Evolutionary conservation across 2,888 invertebrate species (phyloP).

Genomic region (Pseudoips prasinana): DNA sequence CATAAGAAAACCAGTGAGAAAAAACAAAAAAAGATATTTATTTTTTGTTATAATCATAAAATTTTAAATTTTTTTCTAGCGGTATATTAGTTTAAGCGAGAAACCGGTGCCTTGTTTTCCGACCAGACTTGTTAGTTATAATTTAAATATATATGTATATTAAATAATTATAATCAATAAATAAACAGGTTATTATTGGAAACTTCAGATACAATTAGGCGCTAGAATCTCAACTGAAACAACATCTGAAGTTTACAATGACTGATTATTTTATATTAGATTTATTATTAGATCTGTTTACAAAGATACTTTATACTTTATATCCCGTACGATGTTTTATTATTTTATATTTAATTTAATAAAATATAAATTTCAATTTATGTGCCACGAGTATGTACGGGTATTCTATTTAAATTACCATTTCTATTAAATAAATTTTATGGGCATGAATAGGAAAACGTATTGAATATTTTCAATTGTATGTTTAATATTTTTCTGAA

Average conservation of each 20-base stretch:
- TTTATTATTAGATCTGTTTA: constrained; percentile 63
- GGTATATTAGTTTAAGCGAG: constrained; percentile 23
- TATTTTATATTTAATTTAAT: constrained; percentile 38
- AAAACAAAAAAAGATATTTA: constrained; percentile 13
- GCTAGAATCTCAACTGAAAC: constrained; percentile 68
- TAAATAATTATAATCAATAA: constrained; percentile 32
- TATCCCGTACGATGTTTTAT: constrained; percentile 47
- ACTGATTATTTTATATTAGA: constrained; percentile 58
- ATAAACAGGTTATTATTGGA: constrained; percentile 58
- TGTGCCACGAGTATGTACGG: constrained; percentile 75
- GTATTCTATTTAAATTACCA: constrained; percentile 59
- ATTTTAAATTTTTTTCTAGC: constrained; percentile 11
- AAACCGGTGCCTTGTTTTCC: constrained; percentile 33
- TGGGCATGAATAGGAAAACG: constrained; percentile 8
- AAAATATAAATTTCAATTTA: constrained; percentile 46
- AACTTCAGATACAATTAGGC: constrained; percentile 68
- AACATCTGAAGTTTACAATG: constrained; percentile 78
- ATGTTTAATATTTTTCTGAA: constrained; percentile 8
- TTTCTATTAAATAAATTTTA: constrained; percentile 32
- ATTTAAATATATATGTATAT: constrained; percentile 24
- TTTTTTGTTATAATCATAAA: constrained; percentile 7
- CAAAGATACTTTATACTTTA: constrained; percentile 37
- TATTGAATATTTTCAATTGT: not conserved
- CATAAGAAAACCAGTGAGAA: constrained; percentile 16
- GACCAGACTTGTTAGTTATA: constrained; percentile 35